Conservation (phyloP, 2,113 vertebrate species). For the Notiomystis cincta region DNA sequence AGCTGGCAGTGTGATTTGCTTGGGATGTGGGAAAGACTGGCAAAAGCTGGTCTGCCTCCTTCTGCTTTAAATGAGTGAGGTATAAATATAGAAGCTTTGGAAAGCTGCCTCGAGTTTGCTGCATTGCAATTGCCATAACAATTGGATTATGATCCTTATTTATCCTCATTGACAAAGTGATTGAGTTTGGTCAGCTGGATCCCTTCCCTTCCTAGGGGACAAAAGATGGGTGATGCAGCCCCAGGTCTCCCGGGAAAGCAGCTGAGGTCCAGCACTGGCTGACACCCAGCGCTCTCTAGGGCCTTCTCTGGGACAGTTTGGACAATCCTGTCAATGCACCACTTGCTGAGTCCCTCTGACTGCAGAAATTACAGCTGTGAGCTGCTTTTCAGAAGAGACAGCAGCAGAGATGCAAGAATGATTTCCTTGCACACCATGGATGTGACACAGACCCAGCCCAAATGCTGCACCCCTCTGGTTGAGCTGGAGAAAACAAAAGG, state of each 20-base stretch:
- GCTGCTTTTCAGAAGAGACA: not conserved
- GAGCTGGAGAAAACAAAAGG: not conserved
- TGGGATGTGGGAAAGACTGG: not conserved
- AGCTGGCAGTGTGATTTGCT: not conserved
- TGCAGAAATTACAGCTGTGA: not conserved
- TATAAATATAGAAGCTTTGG: slow-evolving; percentile 27
- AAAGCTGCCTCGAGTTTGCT: not conserved
- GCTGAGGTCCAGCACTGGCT: not conserved
- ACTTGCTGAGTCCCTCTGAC: not conserved
- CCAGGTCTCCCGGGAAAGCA: not conserved
- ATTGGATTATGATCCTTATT: slow-evolving; percentile 46
- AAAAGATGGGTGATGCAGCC: not conserved
- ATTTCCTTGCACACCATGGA: not conserved
- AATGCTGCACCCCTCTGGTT: not conserved
- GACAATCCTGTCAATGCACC: not conserved
- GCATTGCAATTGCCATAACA: slow-evolving; percentile 18
- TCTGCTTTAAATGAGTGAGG: not conserved
- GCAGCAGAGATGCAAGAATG: not conserved
- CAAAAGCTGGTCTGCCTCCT: not conserved
- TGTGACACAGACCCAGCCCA: not conserved
- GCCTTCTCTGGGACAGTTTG: not conserved
- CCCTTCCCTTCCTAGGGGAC: not conserved
- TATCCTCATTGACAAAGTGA: slow-evolving; percentile 25
- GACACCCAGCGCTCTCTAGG: not conserved
- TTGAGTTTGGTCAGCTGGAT: not conserved